Evolutionary conservation across 2,113 vertebrate species (phyloP).

Genomic region (Clarias batrachus): DNA sequence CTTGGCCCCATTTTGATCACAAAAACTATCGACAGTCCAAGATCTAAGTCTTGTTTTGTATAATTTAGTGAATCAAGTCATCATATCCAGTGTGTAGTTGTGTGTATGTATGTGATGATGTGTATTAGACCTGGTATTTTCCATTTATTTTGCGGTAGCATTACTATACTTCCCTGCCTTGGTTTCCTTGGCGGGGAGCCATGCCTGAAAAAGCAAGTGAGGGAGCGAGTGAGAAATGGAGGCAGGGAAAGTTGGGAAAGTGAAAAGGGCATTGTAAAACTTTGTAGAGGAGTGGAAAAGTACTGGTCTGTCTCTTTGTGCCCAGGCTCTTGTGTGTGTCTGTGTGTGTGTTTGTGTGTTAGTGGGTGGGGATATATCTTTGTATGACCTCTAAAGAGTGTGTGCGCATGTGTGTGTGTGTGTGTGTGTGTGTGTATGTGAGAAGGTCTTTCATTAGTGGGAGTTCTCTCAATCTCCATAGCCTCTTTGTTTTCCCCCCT

Average conservation of each 20-base stretch:
- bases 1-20: not conserved
- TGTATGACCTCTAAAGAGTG: constrained; percentile 32
- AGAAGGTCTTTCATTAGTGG: not conserved
- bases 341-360: not conserved
- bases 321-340: not conserved
- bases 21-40: not conserved
- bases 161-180: constrained; percentile 54
- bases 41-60: not conserved
- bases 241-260: constrained; percentile 29
- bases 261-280: constrained; percentile 47
- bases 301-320: constrained; percentile 59
- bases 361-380: constrained; percentile 20
- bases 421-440: not conserved
- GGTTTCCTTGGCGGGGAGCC: constrained; percentile 57
- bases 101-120: constrained; percentile 23
- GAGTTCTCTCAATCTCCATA: not conserved
- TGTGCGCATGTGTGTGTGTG: not conserved
- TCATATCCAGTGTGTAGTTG: constrained; percentile 1
- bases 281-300: constrained; percentile 67
- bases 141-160: constrained; percentile 26
- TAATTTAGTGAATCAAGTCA: not conserved
- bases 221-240: constrained; percentile 1
- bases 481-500: not conserved
- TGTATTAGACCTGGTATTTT: constrained; percentile 40
- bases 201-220: constrained; percentile 25